These are phyloP conservation scores for Galaxea fascicularis DNA, from an alignment of 92 coral and sea anemone genomes.

Conservation along the genomic window DNA sequence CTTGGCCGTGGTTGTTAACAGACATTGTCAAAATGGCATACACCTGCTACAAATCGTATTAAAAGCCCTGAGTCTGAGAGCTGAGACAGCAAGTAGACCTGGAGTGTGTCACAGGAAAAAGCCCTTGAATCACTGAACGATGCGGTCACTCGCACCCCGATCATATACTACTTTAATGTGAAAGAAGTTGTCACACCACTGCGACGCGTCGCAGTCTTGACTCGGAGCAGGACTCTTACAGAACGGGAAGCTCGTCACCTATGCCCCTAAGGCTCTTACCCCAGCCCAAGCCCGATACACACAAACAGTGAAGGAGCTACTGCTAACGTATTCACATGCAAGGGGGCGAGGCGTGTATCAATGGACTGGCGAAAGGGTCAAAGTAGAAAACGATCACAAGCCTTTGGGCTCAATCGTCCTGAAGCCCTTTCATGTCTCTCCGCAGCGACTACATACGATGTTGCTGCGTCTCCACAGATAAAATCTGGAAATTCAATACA, in stretches of 20 bases:
- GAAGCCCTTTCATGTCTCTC: not conserved
- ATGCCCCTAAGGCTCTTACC: conserved; percentile 28
- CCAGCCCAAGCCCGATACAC: conserved; percentile 30
- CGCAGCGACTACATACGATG: conserved; percentile 32
- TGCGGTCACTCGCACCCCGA: conserved; percentile 57
- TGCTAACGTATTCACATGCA: conserved; percentile 31
- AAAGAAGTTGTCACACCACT: conserved; percentile 44
- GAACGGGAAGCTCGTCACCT: conserved; percentile 51
- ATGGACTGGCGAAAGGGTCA: conserved; percentile 20
- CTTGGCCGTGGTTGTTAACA: too few relatives aligned
- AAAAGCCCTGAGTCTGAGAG: too few relatives aligned
- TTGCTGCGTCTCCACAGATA: conserved; percentile 18
- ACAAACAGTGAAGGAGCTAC: conserved; percentile 36
- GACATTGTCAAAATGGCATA: too few relatives aligned
- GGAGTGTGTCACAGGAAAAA: conserved; percentile 38
- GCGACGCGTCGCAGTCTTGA: conserved; percentile 30
- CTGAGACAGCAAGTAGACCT: conserved; percentile 57
- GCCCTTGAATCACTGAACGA: conserved; percentile 50
- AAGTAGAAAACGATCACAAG: conserved; percentile 35
- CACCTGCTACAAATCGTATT: too few relatives aligned
- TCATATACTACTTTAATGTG: conserved; percentile 41
- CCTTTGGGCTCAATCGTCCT: not conserved
- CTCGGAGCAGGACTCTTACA: too few relatives aligned
- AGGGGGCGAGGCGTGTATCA: conserved; percentile 12
- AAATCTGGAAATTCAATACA: conserved; percentile 15